A percentile compares a stretch with the other conserved stretches of the same genome.
Conservation (phyloP, 2,113 vertebrate genomes). For the Laticauda colubrina region DNA sequence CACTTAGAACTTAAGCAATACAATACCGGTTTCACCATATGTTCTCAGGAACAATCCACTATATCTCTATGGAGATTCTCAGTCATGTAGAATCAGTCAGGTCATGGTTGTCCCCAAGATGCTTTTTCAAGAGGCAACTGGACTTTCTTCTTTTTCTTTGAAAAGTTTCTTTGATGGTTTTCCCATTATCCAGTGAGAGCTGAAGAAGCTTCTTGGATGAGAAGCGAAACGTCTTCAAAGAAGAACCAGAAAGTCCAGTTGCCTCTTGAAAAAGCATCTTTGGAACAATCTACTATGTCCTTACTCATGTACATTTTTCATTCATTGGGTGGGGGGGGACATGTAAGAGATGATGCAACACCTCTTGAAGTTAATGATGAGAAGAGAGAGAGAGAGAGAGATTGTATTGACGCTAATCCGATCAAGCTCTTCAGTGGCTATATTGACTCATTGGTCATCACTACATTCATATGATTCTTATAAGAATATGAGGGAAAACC, state of each 20-base stretch:
- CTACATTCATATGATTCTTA: neutral
- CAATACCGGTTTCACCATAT: neutral
- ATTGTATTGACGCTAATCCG: neutral
- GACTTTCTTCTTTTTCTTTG: no score
- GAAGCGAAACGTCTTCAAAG: no score
- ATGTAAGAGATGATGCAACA: accelerated
- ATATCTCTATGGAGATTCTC: no score
- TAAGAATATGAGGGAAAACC: neutral
- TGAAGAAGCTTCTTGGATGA: no score
- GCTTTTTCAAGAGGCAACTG: no score
- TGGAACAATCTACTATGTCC: neutral
- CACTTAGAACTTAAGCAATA: neutral
- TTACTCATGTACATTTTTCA: neutral
- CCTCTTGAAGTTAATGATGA: neutral
- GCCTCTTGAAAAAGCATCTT: no score
- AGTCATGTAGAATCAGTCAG: no score
- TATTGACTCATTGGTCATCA: neutral
- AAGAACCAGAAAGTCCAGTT: no score
- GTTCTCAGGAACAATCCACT: accelerated
- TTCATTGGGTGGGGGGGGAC: neutral
- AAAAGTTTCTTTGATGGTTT: no score
- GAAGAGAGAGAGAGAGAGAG: no score
- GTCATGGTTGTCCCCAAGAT: no score
- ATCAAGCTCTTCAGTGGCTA: neutral
- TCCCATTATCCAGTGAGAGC: no score